A percentile compares a stretch with the other conserved stretches of the same genome.
Conservation (phyloP, 2,888 invertebrate genomes). For the Unio pictorum region DNA sequence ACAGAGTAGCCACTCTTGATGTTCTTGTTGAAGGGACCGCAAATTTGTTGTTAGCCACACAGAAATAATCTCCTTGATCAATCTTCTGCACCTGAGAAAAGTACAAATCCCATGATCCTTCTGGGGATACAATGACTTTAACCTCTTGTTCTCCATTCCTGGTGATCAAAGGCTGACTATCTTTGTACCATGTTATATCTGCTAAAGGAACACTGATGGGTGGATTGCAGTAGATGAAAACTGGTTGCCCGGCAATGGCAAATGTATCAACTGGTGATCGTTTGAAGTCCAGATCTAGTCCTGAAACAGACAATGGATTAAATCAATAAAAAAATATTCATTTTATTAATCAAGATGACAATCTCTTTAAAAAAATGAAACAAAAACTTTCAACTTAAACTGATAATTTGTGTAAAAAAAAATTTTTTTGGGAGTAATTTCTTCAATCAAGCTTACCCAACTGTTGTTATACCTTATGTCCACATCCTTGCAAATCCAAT, state of each 20-base stretch:
- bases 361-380: neutral
- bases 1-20: conserved; percentile 48
- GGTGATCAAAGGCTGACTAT: conserved; percentile 42
- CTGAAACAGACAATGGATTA: conserved; percentile 31
- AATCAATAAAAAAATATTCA: neutral
- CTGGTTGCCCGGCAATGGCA: conserved; percentile 53
- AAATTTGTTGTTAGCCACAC: conserved; percentile 58
- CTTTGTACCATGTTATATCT: conserved; percentile 66
- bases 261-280: conserved; percentile 45
- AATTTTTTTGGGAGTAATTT: too few relatives aligned
- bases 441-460: too few relatives aligned
- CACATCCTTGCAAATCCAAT: too few relatives aligned
- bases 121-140: conserved; percentile 26
- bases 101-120: conserved; percentile 48
- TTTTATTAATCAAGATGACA: neutral
- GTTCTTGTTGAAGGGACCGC: conserved; percentile 54
- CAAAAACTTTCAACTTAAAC: too few relatives aligned
- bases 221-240: conserved; percentile 64
- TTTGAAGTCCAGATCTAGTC: conserved; percentile 49
- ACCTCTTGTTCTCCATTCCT: conserved; percentile 32
- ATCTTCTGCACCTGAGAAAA: conserved; percentile 52
- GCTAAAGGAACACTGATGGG: conserved; percentile 66
- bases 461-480: too few relatives aligned
- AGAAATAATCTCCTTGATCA: conserved; percentile 64
- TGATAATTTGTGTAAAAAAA: too few relatives aligned